Evolutionary conservation across 2,888 invertebrate genomes (phyloP), one percentile per base, ranked within the genome.

Genomic region (Drosophila acutilabella): DNA sequence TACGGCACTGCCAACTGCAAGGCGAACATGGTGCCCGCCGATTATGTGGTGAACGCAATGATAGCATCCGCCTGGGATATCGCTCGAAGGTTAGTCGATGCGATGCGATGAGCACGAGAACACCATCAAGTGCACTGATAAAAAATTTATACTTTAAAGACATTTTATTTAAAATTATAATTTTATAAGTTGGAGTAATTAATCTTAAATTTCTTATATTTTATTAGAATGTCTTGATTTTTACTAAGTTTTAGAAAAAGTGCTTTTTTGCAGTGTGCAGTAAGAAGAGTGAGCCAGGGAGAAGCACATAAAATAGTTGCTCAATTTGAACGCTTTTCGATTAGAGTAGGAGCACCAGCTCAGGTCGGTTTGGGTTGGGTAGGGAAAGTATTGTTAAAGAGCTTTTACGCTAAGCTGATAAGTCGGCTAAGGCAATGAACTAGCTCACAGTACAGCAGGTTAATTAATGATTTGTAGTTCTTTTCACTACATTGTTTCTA

Each of bases 1-100:
- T 90, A 91, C 79, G 93, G 93, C 23, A 83, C 87, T 70, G 80
- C 90, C 20, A 86, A 85, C 62, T 90, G 89, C 71, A 91, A 89
- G 73, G 92, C 93, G 40, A 93, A 93, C 80, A 87, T 93, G 81
- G 91, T 92, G 54, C 93, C 93, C 70, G 93, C 90, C 64, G 93
- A 93, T 90, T 93, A 92, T 80, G 92, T 92, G 88, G 92, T 92
- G 64, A 93, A 93, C 89, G 93, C 93, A 59, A 92, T 93, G 89
- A 92, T 93, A 88, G 91, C 92, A 36, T 80, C 89, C 79, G 92
- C 92, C 57, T 93, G 93, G 93, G 93, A 93, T 81, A 90, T 92
- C 47, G 85, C 91, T 61, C 87, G 90, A 74, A 91, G 92, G 93
- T 92, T 77, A 78, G 84, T 80, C 16, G n/a, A 30, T 30, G 8